Conservation (phyloP, 2,888 invertebrate species). For the Druceiella hillmani region DNA sequence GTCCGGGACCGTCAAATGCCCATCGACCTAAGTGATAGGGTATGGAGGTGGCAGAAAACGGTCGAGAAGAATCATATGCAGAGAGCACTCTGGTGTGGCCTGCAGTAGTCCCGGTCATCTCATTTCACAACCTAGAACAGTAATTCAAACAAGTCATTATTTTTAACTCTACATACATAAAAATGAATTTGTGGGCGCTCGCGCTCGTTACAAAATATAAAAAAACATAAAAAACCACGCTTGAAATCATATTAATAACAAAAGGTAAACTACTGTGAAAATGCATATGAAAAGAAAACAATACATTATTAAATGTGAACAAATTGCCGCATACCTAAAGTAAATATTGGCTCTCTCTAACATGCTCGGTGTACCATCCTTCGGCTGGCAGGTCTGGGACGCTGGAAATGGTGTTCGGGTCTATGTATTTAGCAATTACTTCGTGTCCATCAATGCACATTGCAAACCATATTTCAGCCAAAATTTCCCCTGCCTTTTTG, state of each 20-base stretch:
- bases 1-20: conserved; percentile 21
- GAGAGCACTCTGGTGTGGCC: conserved; percentile 17
- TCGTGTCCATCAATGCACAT: conserved; percentile 15
- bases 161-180: conserved; percentile 17
- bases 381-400: conserved; percentile 17
- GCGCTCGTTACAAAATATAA: conserved; percentile 19
- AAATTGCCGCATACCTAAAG: conserved; percentile 22
- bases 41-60: conserved; percentile 16
- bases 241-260: too few relatives aligned
- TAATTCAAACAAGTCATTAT: conserved; percentile 20
- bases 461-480: too few relatives aligned
- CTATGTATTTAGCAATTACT: conserved; percentile 21
- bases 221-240: conserved; percentile 18
- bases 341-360: conserved; percentile 25
- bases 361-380: conserved; percentile 25
- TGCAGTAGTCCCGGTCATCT: conserved; percentile 21
- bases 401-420: conserved; percentile 18
- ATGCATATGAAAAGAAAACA: too few relatives aligned
- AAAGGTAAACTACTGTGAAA: too few relatives aligned
- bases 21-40: conserved; percentile 21
- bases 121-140: too few relatives aligned
- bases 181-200: too few relatives aligned
- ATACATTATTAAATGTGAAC: conserved; percentile 19
- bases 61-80: conserved; percentile 16
- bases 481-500: too few relatives aligned